Evolutionary conservation across 2,113 vertebrate species (phyloP).

Genomic region (Calidris pugnax): DNA sequence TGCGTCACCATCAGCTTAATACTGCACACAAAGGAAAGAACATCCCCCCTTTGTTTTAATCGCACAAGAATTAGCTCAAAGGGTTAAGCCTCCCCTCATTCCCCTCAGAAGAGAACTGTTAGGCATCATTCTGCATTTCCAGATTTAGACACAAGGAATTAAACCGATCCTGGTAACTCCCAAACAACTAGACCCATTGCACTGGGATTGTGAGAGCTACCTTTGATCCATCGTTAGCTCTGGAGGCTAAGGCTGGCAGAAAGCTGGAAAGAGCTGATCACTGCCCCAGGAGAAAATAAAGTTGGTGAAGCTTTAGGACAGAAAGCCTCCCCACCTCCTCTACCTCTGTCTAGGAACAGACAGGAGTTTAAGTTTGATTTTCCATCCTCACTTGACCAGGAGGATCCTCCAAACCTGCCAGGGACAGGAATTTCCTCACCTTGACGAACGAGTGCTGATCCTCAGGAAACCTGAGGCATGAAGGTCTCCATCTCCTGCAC

Average conservation of each 20-base stretch:
- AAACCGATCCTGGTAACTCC: not conserved
- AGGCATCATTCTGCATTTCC: not conserved
- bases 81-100: not conserved
- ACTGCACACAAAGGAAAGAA: not conserved
- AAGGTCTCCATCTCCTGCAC: not conserved
- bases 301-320: not conserved
- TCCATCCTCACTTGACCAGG: not conserved
- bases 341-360: not conserved
- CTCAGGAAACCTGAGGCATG: not conserved
- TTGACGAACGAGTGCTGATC: not conserved
- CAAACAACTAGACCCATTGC: not conserved
- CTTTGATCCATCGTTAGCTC: not conserved
- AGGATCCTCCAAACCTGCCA: not conserved
- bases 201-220: not conserved
- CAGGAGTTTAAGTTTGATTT: not conserved
- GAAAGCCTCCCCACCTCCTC: not conserved
- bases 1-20: not conserved
- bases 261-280: not conserved
- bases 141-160: not conserved
- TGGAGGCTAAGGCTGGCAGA: not conserved
- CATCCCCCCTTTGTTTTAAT: not conserved
- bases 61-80: not conserved
- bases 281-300: not conserved
- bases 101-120: not conserved
- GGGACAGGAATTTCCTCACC: not conserved